phyloP scores from a whole-genome alignment of 1,140 invertebrate genomes.

The Drosophila dunni region DNA sequence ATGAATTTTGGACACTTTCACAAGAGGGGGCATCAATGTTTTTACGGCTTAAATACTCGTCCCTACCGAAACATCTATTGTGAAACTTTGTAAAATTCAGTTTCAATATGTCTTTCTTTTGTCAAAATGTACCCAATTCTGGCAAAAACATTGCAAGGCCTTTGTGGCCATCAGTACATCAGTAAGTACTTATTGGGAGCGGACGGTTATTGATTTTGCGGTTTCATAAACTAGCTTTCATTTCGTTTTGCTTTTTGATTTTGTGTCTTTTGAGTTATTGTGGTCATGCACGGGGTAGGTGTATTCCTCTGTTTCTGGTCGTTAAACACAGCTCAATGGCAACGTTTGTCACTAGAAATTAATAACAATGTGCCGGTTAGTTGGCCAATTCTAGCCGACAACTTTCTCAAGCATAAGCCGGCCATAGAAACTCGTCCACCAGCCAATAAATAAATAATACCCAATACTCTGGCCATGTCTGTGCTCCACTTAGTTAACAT shows the following conservation, averaged over 20 bases:
- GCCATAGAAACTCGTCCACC: constrained; percentile 60
- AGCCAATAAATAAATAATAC: constrained; percentile 54
- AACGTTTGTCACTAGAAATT: constrained; percentile 80
- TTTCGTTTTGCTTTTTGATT: constrained; percentile 71
- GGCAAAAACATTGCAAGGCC: constrained; percentile 44
- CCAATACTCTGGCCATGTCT: constrained; percentile 37
- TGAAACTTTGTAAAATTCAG: constrained; percentile 38
- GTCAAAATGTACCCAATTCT: constrained; percentile 52
- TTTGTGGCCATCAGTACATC: constrained; percentile 40
- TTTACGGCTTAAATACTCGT: constrained; percentile 10
- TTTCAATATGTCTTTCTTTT: constrained; percentile 28
- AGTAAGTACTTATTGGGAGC: constrained; percentile 52
- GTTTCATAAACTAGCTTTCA: constrained; percentile 73
- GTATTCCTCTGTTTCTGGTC: constrained; percentile 59
- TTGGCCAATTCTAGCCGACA: constrained; percentile 71
- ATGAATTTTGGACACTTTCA: constrained; percentile 64
- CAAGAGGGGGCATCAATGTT: constrained; percentile 36
- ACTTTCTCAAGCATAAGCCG: constrained; percentile 70
- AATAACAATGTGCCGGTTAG: constrained; percentile 78
- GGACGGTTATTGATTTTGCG: constrained; percentile 74
- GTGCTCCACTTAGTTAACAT: constrained; percentile 11
- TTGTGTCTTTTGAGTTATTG: constrained; percentile 51
- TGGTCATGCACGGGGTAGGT: constrained; percentile 37
- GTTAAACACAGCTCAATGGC: constrained; percentile 77
- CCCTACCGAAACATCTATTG: not conserved